These are phyloP conservation scores for Ennomos quercinarius DNA, from an alignment of 2,888 invertebrate species.

Conservation along the genomic window DNA sequence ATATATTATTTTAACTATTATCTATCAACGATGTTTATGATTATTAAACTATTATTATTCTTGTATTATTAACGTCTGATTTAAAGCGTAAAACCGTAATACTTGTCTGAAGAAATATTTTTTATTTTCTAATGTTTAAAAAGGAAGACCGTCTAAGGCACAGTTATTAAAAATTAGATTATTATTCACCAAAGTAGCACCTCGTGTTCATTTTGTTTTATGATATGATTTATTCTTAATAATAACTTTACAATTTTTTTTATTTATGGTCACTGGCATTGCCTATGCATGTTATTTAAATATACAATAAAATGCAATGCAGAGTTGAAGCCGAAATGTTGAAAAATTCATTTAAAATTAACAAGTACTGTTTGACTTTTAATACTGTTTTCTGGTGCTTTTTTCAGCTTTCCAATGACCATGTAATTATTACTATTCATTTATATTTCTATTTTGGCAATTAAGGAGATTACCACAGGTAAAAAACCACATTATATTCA, in stretches of 20 bases:
- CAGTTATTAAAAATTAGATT: constrained; percentile 43
- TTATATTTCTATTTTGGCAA: constrained; percentile 80
- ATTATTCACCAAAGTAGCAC: constrained; percentile 59
- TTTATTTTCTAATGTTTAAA: constrained; percentile 50
- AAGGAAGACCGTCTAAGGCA: constrained; percentile 78
- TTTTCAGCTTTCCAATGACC: constrained; percentile 33
- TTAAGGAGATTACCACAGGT: constrained; percentile 84
- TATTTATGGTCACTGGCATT: constrained; percentile 28
- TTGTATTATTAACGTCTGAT: constrained; percentile 67
- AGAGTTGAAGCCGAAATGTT: too few relatives aligned
- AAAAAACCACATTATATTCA: constrained; percentile 51
- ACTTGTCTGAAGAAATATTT: constrained; percentile 66
- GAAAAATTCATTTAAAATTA: too few relatives aligned
- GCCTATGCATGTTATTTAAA: neutral
- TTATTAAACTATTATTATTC: constrained; percentile 49
- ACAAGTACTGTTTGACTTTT: too few relatives aligned
- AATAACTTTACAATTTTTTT: constrained; percentile 29
- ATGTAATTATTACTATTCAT: constrained; percentile 44
- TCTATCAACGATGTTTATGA: constrained; percentile 57
- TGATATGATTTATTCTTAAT: constrained; percentile 41
- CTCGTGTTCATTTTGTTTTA: constrained; percentile 45
- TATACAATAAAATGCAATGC: too few relatives aligned
- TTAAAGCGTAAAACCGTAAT: constrained; percentile 83
- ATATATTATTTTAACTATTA: constrained; percentile 42
- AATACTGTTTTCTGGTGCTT: too few relatives aligned